Percentiles rank a stretch among this genome's conserved stretches.
These are phyloP conservation scores for Achlya flavicornis DNA, from an alignment of 2,888 invertebrate genomes.

Conservation along the genomic window DNA sequence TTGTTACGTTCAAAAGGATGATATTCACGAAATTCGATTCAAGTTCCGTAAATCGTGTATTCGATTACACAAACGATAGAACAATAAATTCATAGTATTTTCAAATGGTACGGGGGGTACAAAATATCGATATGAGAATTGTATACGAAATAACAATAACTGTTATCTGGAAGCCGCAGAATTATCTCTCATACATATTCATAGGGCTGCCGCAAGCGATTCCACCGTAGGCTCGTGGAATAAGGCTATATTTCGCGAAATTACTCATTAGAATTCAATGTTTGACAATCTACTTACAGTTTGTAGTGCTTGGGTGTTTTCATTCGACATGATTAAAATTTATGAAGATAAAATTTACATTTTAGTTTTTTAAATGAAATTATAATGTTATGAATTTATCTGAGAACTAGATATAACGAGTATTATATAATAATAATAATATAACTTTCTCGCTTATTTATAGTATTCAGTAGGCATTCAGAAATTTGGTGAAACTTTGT, in stretches of 20 bases:
- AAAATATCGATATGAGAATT: constrained; percentile 31
- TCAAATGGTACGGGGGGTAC: constrained; percentile 14
- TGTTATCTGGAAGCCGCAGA: constrained; percentile 62
- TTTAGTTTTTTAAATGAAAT: not conserved
- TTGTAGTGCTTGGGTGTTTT: constrained; percentile 12
- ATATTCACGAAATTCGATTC: constrained; percentile 35
- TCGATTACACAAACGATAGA: constrained; percentile 14
- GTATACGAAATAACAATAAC: constrained; percentile 64
- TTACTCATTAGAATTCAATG: constrained; percentile 45
- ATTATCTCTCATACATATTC: constrained; percentile 75
- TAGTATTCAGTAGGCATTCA: not conserved
- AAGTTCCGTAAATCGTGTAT: constrained; percentile 26
- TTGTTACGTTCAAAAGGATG: constrained; percentile 35
- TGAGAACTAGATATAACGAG: no score
- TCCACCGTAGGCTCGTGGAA: constrained; percentile 35
- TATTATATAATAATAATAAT: no score
- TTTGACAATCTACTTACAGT: constrained; percentile 39
- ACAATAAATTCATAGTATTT: constrained; percentile 13
- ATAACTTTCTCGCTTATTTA: no score
- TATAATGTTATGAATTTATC: no score
- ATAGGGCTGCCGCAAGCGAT: constrained; percentile 50
- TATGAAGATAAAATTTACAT: not conserved
- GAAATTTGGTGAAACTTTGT: not conserved
- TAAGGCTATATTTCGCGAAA: constrained; percentile 41
- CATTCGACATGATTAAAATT: not conserved